phyloP scores from a whole-genome alignment of 2,113 vertebrate genomes.

The Colinus virginianus region DNA sequence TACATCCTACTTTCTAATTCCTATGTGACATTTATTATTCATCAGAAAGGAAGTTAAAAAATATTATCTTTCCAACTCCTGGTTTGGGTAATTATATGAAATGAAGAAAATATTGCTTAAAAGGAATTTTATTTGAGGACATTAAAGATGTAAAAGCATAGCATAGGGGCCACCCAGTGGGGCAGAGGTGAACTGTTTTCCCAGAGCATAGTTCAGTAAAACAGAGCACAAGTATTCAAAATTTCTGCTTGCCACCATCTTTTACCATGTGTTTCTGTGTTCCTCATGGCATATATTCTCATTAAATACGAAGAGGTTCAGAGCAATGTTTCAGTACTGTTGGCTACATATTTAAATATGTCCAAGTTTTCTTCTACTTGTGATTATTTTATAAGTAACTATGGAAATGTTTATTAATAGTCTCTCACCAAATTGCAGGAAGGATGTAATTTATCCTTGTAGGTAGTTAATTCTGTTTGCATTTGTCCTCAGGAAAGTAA shows the following conservation, averaged over 20 bases:
- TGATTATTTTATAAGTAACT: neutral
- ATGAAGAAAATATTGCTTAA: slow-evolving; percentile 60
- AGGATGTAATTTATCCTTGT: neutral
- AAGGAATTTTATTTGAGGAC: slow-evolving; percentile 51
- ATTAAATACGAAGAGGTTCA: neutral
- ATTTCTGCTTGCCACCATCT: neutral
- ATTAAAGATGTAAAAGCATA: slow-evolving; percentile 40
- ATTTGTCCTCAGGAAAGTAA: neutral
- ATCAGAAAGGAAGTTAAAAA: slow-evolving; percentile 81
- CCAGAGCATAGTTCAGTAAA: accelerated
- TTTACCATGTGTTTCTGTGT: neutral
- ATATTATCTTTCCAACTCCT: slow-evolving; percentile 75
- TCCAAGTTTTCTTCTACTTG: neutral
- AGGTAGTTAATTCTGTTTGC: neutral
- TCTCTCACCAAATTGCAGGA: neutral
- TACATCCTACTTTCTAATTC: slow-evolving; percentile 80
- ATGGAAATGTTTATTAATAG: neutral
- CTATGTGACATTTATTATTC: slow-evolving; percentile 84
- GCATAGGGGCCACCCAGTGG: slow-evolving; percentile 29
- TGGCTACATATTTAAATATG: neutral
- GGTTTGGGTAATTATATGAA: slow-evolving; percentile 66
- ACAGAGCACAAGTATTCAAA: neutral
- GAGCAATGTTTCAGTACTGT: neutral
- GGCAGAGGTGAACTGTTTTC: neutral
- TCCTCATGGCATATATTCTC: neutral